These are phyloP conservation scores for Melieria crassipennis DNA, from an alignment of 2,888 invertebrate species.

Conservation along the genomic window DNA sequence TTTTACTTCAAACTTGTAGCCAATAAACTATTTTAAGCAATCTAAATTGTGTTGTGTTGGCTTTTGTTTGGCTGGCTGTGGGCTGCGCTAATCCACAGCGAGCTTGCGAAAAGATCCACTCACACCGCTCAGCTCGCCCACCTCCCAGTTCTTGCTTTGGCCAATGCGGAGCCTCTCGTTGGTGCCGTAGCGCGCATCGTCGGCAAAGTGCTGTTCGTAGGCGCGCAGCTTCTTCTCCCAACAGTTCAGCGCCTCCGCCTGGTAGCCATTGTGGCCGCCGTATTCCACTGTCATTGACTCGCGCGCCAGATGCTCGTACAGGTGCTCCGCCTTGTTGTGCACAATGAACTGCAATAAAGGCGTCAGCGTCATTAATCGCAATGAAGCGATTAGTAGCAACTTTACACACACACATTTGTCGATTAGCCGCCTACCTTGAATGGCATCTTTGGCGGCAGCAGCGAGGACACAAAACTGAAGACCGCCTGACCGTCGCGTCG, in stretches of 20 bases:
- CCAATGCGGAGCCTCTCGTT: conserved; percentile 54
- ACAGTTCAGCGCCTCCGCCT: conserved; percentile 52
- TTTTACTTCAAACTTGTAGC: conserved; percentile 5
- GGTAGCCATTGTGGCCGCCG: conserved; percentile 56
- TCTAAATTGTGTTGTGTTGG: neutral
- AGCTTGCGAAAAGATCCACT: conserved; percentile 55
- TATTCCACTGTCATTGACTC: conserved; percentile 56
- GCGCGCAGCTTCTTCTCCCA: conserved; percentile 48
- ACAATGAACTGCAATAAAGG: conserved; percentile 49
- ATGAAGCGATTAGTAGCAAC: too few species aligned
- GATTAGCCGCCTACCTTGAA: conserved; percentile 48
- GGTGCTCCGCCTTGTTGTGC: conserved; percentile 57
- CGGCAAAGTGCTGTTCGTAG: conserved; percentile 51
- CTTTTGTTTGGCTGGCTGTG: neutral
- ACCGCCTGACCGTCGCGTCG: conserved; percentile 49
- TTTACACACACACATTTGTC: too few species aligned
- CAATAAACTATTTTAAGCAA: conserved; percentile 11
- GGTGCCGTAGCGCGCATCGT: conserved; percentile 50
- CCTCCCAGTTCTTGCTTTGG: conserved; percentile 44
- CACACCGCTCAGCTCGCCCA: conserved; percentile 51
- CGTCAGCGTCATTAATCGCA: too few species aligned
- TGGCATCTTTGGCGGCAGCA: conserved; percentile 51
- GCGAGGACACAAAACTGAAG: conserved; percentile 52
- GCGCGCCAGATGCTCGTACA: conserved; percentile 52
- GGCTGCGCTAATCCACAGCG: conserved; percentile 48